phyloP scores from a whole-genome alignment of 2,113 vertebrate genomes.

The Saguinus imperator region DNA sequence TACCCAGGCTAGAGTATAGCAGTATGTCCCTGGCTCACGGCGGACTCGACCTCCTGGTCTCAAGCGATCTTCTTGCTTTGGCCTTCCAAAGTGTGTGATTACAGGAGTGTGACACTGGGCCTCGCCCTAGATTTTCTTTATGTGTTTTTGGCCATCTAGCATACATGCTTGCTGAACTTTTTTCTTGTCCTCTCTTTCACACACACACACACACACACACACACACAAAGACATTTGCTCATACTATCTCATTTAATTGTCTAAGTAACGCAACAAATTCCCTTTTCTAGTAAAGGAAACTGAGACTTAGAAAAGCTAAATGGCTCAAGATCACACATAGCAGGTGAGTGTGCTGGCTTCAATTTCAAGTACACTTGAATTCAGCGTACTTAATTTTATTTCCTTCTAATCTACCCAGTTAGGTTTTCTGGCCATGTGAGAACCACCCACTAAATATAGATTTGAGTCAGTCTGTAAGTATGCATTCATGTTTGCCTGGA shows the following conservation, averaged over 20 bases:
- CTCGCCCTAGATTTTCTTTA: too few relatives aligned
- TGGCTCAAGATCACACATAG: not conserved
- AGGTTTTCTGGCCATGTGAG: not conserved
- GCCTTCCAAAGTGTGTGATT: too few relatives aligned
- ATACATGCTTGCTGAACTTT: not conserved
- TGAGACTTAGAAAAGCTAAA: not conserved
- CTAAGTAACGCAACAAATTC: not conserved
- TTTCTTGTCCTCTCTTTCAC: not conserved
- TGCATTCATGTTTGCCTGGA: not conserved
- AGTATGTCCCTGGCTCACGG: too few relatives aligned
- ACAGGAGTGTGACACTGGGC: too few relatives aligned
- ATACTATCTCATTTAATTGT: not conserved
- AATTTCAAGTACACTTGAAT: not conserved
- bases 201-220: not conserved
- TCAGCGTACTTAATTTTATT: not conserved
- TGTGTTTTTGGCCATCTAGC: not conserved
- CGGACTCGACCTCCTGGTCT: too few relatives aligned
- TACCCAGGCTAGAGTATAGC: too few relatives aligned
- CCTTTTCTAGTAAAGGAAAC: not conserved
- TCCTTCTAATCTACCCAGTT: not conserved
- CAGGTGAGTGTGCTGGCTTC: not conserved
- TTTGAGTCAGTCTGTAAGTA: not conserved
- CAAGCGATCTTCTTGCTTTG: too few relatives aligned
- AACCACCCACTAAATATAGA: not conserved
- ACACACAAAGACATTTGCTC: not conserved